Percentiles rank a stretch among this genome's conserved stretches.
Evolutionary conservation across 2,888 invertebrate genomes (phyloP).

Genomic region (Acanthococcus lagerstroemiae): DNA sequence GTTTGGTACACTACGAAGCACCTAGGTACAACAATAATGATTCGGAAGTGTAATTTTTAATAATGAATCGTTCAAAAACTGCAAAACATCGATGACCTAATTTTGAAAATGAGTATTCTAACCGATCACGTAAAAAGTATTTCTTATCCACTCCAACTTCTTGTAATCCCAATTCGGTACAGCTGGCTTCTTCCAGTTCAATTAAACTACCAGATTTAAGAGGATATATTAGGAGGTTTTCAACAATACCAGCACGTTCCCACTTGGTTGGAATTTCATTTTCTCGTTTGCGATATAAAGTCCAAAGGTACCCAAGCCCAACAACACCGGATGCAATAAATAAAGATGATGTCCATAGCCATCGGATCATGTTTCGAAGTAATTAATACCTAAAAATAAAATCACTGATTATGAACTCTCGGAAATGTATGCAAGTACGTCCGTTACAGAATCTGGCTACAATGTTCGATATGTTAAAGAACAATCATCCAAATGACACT

Average conservation of each 20-base stretch:
- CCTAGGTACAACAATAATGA: not conserved
- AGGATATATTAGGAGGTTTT: constrained; percentile 42
- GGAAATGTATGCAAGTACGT: too few species aligned
- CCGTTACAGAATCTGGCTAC: too few species aligned
- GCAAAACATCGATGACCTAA: too few species aligned
- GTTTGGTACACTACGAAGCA: not conserved
- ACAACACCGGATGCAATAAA: not conserved
- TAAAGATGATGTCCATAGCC: not conserved
- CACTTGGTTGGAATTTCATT: constrained; percentile 37
- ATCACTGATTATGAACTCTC: too few species aligned
- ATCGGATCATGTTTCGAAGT: too few species aligned
- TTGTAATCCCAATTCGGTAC: constrained; percentile 41
- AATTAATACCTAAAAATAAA: too few species aligned
- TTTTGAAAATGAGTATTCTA: too few species aligned
- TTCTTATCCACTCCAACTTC: constrained; percentile 32
- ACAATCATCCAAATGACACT: too few species aligned
- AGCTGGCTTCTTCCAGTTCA: constrained; percentile 38
- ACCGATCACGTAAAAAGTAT: constrained; percentile 10
- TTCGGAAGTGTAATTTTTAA: not conserved
- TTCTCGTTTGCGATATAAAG: not conserved
- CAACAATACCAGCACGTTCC: constrained; percentile 41
- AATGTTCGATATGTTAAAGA: too few species aligned
- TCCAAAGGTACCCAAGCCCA: not conserved
- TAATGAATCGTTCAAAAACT: too few species aligned
- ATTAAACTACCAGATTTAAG: constrained; percentile 44